A percentile compares a stretch with the other conserved stretches of the same genome.
Conservation (phyloP, 2,888 invertebrate genomes). For the Melinaea menophilus region DNA sequence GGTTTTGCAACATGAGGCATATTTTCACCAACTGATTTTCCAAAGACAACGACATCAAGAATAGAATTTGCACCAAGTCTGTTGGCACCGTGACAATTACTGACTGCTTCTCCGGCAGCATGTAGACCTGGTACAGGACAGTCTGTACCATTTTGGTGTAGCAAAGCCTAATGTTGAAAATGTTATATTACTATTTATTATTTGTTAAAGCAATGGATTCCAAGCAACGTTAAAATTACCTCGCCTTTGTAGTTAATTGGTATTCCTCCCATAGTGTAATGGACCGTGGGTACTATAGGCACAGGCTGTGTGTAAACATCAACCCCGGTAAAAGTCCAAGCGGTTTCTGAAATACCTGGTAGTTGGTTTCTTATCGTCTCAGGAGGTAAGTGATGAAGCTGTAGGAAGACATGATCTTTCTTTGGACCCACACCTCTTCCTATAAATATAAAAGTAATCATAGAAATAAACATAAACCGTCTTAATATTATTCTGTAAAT, state of each 20-base stretch:
- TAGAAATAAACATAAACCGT: neutral
- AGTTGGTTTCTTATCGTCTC: conserved; percentile 88
- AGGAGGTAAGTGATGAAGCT: conserved; percentile 94
- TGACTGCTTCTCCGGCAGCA: conserved; percentile 94
- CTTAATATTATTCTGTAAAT: neutral
- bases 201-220: neutral
- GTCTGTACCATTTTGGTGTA: conserved; percentile 78
- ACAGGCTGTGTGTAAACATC: conserved; percentile 98
- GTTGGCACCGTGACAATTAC: conserved; percentile 98
- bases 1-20: conserved; percentile 89
- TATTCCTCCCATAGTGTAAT: conserved; percentile 99
- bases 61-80: conserved; percentile 98
- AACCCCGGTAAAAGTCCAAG: conserved; percentile 97
- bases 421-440: conserved; percentile 95
- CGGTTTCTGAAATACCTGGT: conserved; percentile 98
- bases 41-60: conserved; percentile 97
- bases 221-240: conserved; percentile 37
- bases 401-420: conserved; percentile 95
- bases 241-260: conserved; percentile 98
- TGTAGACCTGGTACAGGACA: conserved; percentile 90
- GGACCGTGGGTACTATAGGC: conserved; percentile 98
- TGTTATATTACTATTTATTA: neutral
- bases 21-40: conserved; percentile 93
- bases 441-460: conserved; percentile 33
- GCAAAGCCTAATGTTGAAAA: conserved; percentile 71